phyloP scores from a whole-genome alignment of 2,888 invertebrate species.

The Drosophila tanythrix region DNA sequence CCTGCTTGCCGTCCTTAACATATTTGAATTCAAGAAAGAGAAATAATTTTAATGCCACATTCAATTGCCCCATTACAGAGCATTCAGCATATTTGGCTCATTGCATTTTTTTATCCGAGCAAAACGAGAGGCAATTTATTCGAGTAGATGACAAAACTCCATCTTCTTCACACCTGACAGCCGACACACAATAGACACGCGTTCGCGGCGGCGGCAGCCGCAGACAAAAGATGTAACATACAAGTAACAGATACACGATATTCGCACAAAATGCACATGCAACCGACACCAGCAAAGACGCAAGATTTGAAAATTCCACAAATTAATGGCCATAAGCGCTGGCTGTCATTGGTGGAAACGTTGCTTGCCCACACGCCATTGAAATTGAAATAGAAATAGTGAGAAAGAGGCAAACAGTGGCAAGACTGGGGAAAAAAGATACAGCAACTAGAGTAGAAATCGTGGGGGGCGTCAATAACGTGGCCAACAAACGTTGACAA shows the following conservation, averaged over 20 bases:
- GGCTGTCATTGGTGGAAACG: constrained; percentile 58
- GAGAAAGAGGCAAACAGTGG: constrained; percentile 1
- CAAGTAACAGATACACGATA: constrained; percentile 33
- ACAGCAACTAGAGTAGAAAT: constrained; percentile 46
- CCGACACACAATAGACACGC: constrained; percentile 48
- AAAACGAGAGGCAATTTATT: constrained; percentile 40
- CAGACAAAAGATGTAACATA: constrained; percentile 21
- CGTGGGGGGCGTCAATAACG: constrained; percentile 36
- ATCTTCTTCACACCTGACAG: constrained; percentile 75
- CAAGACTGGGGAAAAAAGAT: neutral
- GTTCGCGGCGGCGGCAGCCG: constrained; percentile 25
- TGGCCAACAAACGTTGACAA: constrained; percentile 52
- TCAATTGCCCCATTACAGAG: constrained; percentile 3
- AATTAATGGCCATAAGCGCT: constrained; percentile 57
- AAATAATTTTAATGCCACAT: neutral
- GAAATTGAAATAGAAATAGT: constrained; percentile 50
- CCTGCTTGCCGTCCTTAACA: neutral
- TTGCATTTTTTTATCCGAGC: constrained; percentile 31
- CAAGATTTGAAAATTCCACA: constrained; percentile 25
- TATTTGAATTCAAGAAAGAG: neutral
- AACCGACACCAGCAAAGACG: constrained; percentile 8
- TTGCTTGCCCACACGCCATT: constrained; percentile 48
- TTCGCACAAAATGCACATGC: constrained; percentile 24
- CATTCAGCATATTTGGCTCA: constrained; percentile 1
- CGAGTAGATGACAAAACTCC: constrained; percentile 50